A percentile compares a stretch with the other conserved stretches of the same genome.
These are phyloP conservation scores for Hylaeus anthracinus DNA, from an alignment of 1,140 invertebrate genomes.

Conservation along the genomic window DNA sequence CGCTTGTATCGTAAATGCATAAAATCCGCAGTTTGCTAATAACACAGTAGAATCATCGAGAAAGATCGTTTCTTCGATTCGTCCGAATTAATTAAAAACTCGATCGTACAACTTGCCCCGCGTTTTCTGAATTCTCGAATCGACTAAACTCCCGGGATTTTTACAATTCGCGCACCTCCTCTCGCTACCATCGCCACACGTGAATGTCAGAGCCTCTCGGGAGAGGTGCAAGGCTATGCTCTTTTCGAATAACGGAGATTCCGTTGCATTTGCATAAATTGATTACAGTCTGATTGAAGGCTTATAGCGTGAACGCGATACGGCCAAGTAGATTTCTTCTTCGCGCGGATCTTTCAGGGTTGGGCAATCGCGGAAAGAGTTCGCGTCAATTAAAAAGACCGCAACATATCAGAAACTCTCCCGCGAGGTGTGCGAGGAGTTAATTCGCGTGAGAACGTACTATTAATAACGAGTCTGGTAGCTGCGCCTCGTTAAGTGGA, in stretches of 20 bases:
- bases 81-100: too few relatives aligned
- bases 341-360: constrained; percentile 6
- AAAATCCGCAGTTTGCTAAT: too few relatives aligned
- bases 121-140: too few relatives aligned
- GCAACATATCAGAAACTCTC: constrained; percentile 33
- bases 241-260: neutral
- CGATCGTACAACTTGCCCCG: too few relatives aligned
- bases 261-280: constrained; percentile 8
- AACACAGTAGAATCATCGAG: too few relatives aligned
- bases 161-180: too few relatives aligned
- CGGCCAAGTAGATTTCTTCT: neutral
- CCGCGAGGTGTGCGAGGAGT: constrained; percentile 6
- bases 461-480: constrained; percentile 50
- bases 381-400: constrained; percentile 44
- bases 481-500: constrained; percentile 39
- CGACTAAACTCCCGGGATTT: too few relatives aligned
- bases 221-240: too few relatives aligned
- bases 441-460: constrained; percentile 52
- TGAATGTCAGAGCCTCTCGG: neutral
- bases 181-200: too few relatives aligned
- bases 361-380: constrained; percentile 28
- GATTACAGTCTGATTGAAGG: constrained; percentile 1
- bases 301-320: neutral
- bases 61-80: too few relatives aligned
- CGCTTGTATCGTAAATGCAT: too few relatives aligned